phyloP scores from a whole-genome alignment of 2,797 vertebrate genomes.

The Pteropus rufus region DNA sequence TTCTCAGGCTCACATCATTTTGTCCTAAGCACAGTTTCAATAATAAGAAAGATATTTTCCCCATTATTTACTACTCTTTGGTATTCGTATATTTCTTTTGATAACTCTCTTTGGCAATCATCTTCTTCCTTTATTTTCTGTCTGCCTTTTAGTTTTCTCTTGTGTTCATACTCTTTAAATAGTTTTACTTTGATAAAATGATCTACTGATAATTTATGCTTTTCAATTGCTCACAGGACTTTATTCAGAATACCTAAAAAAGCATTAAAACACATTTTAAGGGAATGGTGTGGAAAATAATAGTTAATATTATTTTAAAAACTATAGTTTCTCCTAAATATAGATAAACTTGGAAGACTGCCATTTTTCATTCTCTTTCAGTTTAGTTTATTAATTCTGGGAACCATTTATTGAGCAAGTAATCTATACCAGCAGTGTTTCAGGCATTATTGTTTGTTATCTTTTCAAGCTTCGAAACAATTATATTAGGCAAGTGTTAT shows the following conservation, averaged over 20 bases:
- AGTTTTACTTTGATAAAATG: not conserved
- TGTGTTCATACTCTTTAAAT: not conserved
- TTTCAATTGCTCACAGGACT: not conserved
- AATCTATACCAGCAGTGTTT: not conserved
- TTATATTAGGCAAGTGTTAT: not conserved
- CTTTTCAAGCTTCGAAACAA: not conserved
- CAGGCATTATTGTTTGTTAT: conserved; percentile 8
- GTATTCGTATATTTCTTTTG: not conserved
- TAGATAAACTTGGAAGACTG: not conserved
- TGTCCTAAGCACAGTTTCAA: not conserved
- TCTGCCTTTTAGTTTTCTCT: not conserved
- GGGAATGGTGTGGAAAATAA: not conserved
- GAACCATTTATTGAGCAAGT: not conserved
- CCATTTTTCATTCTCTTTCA: not conserved
- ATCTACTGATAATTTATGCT: not conserved
- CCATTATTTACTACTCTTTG: not conserved
- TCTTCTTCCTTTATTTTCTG: not conserved
- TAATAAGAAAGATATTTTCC: not conserved
- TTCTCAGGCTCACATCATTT: not conserved
- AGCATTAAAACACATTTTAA: not conserved
- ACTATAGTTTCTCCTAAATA: not conserved
- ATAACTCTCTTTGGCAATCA: not conserved
- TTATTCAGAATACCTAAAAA: conserved; percentile 3
- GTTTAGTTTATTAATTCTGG: not conserved
- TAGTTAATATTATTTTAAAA: not conserved